Base-by-base conservation (phyloP, 2,797 vertebrate genomes). In the Rhinophrynus dorsalis region DNA sequence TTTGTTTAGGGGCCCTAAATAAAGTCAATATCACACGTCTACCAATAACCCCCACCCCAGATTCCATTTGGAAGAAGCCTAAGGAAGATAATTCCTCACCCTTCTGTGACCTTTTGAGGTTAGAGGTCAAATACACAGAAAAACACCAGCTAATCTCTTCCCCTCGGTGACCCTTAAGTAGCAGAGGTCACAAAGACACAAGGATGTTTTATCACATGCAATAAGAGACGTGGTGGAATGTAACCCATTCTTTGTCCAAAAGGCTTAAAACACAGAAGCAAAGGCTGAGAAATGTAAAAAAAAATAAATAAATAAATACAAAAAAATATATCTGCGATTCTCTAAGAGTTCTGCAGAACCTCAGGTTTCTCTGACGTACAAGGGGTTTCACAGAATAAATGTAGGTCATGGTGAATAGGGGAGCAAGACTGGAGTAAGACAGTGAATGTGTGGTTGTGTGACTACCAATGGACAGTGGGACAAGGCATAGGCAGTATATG, bases 1-100 rank as follows among this genome's bases (percentile, higher is more conserved):
- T 44, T 73, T 73, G 62, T 73, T 59, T 37, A 2, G 35, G 1
- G 6, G 30, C 55, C 55, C 45, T 58, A 52, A 66, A 73, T 66
- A 73, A 59, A 29, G 47, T 73, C 42, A 73, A 73, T 56, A 73
- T 45, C 24, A 6, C 30, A 32, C 21, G 20, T 54, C 26, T 20
- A 21, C 47, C 67, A 70, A 70, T 54, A 70, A 35, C 50, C 42
- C 58, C 60, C 18, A 23, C 59, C 13, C 9, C 33, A 57, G 26
- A 73, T 60, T 60, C 55, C 29, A 45, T 17, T 47, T 52, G 55
- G 37, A 60, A 37, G 69, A 33, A 73, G 52, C 61, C 6, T 45
- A 52, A 66, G 69, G 35, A n/a, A 73, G 70, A 73, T 62, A 67
- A 73, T 73, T 73, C 67, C 38, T 73, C 62, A 67, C 70, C 70